Evolutionary conservation across 2,797 vertebrate species (phyloP).

Genomic region (Sebastes diploproa): DNA sequence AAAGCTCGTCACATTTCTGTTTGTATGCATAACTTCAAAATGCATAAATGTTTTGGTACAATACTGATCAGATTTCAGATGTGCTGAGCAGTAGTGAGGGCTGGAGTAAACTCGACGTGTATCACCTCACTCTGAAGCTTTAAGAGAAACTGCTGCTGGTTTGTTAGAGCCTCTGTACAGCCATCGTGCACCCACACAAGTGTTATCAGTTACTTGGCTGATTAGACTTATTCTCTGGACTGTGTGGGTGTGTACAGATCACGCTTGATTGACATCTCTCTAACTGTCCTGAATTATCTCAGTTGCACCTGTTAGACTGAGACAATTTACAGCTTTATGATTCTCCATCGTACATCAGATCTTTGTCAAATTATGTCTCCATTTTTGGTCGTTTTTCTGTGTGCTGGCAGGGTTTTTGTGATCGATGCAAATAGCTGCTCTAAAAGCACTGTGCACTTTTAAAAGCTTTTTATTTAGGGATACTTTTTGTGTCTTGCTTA

Average conservation of each 20-base stretch:
- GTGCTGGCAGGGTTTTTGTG: background rate
- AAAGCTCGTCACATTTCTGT: background rate
- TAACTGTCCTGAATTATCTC: constrained; percentile 15
- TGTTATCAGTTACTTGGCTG: constrained; percentile 52
- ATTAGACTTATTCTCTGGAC: constrained; percentile 51
- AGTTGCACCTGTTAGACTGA: constrained; percentile 5
- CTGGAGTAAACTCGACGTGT: background rate
- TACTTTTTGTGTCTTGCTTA: background rate
- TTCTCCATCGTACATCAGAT: background rate
- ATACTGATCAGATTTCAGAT: background rate
- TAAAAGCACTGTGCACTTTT: background rate
- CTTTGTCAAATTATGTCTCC: background rate
- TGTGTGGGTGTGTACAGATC: constrained; percentile 51
- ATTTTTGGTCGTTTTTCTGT: background rate
- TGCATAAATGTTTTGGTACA: background rate
- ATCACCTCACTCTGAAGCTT: constrained; percentile 20
- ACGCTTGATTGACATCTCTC: constrained; percentile 45
- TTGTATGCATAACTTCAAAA: background rate
- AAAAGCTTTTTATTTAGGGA: constrained; percentile 2
- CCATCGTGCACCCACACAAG: constrained; percentile 46
- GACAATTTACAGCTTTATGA: constrained; percentile 4
- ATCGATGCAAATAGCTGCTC: background rate
- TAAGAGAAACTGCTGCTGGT: constrained; percentile 18
- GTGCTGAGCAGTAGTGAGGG: background rate
- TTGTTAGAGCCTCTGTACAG: constrained; percentile 19